Evolutionary conservation across 2,888 invertebrate species (phyloP), one percentile per base, ranked within the genome.

Genomic region (Flexamia atlantica): DNA sequence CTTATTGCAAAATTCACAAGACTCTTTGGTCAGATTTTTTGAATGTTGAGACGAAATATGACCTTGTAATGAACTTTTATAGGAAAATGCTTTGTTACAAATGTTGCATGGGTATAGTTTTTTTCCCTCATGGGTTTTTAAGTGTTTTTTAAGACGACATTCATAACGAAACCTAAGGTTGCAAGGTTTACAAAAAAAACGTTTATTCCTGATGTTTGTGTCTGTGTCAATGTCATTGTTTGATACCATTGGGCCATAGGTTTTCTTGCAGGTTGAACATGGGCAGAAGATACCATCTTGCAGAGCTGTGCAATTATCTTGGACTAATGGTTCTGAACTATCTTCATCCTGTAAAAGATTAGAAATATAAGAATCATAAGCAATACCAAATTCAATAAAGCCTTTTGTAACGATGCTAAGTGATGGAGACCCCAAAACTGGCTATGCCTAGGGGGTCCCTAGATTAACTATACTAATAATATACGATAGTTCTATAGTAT

Each of bases 1-100:
- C 25, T 72, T 72, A n/a, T 36, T 20, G n/a, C 72, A 72, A 72
- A 72, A 5, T 9, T 40, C 1, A 40, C 72, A 72, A 20, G n/a
- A 4, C 7, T 23, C 10, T 40, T 40, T n/a, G 1, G 4, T 20
- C 40, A 20, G 36, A 12, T 25, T 64, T 28, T 5, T 14, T 23
- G 72, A 72, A 30, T 72, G 72, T 40, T 72, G 4, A 9, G 36
- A 23, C 17, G 10, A 5, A 5, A 7, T 20, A 40, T 72, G 72
- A n/a, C 9, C 3, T 23, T 72, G 20, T 28, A 72, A 40, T 20
- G n/a, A 9, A 36, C 5, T 20, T 1, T 0, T 36, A 40, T 72
- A 4, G 9, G 72, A 40, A 40, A 40, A 72, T 72, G 40, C 20
- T 5, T 1, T 23, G 4, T 20, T 23, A 40, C 72, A 72, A 1